A percentile compares a stretch with the other conserved stretches of the same genome.
phyloP scores from a whole-genome alignment of 2,113 vertebrate species.

The Heterotis niloticus region DNA sequence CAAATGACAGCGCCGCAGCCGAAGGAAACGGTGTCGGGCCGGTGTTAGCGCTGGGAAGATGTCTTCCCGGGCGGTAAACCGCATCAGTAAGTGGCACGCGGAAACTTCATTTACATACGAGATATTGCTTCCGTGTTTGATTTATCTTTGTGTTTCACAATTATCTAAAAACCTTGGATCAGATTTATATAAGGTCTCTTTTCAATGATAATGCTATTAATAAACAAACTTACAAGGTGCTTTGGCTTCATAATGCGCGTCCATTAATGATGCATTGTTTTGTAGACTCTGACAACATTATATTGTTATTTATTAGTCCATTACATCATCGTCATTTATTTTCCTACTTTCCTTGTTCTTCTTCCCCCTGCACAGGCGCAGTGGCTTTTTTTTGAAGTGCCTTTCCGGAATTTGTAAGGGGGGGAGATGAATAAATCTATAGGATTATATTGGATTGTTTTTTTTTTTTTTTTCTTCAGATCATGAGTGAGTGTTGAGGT shows the following conservation, averaged over 20 bases:
- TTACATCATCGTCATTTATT: conserved; percentile 41
- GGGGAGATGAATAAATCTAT: conserved; percentile 14
- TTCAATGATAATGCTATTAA: conserved; percentile 33
- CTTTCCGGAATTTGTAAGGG: conserved; percentile 13
- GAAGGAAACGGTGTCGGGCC: neutral
- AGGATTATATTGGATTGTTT: neutral
- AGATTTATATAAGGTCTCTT: conserved; percentile 35
- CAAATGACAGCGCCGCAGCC: neutral
- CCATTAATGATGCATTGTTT: conserved; percentile 48
- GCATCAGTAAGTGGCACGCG: conserved; percentile 21
- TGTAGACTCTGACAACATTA: conserved; percentile 31
- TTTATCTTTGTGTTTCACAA: conserved; percentile 31
- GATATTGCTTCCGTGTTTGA: conserved; percentile 21
- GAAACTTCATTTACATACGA: conserved; percentile 29
- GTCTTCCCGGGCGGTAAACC: conserved; percentile 18
- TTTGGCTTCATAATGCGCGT: conserved; percentile 36
- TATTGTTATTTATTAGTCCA: conserved; percentile 44
- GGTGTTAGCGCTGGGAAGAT: conserved; percentile 3
- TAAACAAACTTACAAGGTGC: conserved; percentile 33
- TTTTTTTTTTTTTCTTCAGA: neutral
- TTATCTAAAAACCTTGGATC: conserved; percentile 32
- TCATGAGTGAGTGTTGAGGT: too few species aligned
- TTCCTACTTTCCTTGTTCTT: conserved; percentile 30
- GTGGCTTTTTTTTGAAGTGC: conserved; percentile 27
- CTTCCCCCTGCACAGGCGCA: conserved; percentile 35